Evolutionary conservation across 1,140 invertebrate genomes (phyloP), one percentile per base, ranked within the genome.

Genomic region (Eubasilissa regina): DNA sequence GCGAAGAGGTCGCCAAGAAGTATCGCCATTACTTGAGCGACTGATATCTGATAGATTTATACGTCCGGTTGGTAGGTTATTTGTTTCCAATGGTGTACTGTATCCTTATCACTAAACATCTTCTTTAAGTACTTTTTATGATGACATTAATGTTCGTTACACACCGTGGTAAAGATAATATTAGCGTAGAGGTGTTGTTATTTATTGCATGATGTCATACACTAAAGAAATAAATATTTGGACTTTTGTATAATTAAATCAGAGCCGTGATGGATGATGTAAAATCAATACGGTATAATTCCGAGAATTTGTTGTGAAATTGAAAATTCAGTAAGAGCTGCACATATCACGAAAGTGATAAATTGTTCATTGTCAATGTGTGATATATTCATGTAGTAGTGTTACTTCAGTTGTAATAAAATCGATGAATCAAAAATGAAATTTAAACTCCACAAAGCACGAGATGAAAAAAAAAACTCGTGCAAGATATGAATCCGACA

Each of bases 401-500:
- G 62, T 66, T 58, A 75, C 70, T 53, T 35, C 47, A 17, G 21
- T 51, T 58, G 68, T 73, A 25, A 51, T 35, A 21, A 44, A 73
- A 55, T 73, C 68, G 25, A 73, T 73, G n/a, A 53, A 73, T 53
- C 68, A 45, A 51, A 51, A 51, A 13, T 19, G 51, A 35, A 11
- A 19, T 35, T 43, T n/a, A 64, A 64, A n/a, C 15, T 68, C 12
- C 47, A n/a, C 43, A n/a, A 68, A 45, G 11, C 64, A 44, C 15
- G 25, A 45, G n/a, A 64, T 12, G 11, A 12, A 45, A 64, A 73
- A 73, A 73, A 72, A 25, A 51, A 70, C 47, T 73, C 43, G 62
- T 66, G n/a, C 74, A 53, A 77, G 80, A 81, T 81, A 79, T 47
- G 73, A 79, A 81, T 81, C 80, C 64, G 77, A 79, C 80, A 79